Evolutionary conservation across 2,888 invertebrate species (phyloP).

Genomic region (Microdon myrmicae): DNA sequence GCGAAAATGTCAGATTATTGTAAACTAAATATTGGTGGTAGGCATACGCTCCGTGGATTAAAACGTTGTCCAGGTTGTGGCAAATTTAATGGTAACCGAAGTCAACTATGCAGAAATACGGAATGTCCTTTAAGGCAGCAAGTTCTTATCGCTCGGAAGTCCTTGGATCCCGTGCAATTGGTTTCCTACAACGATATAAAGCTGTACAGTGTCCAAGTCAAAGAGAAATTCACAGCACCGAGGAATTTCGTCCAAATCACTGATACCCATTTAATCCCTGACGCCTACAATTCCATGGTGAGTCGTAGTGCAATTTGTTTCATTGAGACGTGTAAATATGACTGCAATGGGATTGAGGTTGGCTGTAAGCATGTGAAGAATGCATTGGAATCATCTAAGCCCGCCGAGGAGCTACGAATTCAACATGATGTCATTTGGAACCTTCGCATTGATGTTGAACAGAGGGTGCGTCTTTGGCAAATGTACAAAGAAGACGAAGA

Average conservation of each 20-base stretch:
- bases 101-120: slow-evolving; percentile 63
- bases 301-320: slow-evolving; percentile 59
- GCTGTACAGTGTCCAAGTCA: slow-evolving; percentile 76
- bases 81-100: slow-evolving; percentile 79
- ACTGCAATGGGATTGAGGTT: slow-evolving; percentile 53
- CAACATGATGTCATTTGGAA: slow-evolving; percentile 60
- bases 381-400: slow-evolving; percentile 48
- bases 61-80: slow-evolving; percentile 81
- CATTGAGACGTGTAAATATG: slow-evolving; percentile 60
- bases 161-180: slow-evolving; percentile 66
- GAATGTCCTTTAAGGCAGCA: slow-evolving; percentile 59
- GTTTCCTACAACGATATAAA: slow-evolving; percentile 72
- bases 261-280: slow-evolving; percentile 63
- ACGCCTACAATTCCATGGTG: slow-evolving; percentile 61
- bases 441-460: slow-evolving; percentile 59
- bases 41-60: slow-evolving; percentile 70
- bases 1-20: slow-evolving; percentile 30
- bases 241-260: slow-evolving; percentile 78
- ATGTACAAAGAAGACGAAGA: slow-evolving; percentile 58
- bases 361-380: slow-evolving; percentile 62
- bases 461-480: slow-evolving; percentile 61
- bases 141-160: slow-evolving; percentile 52
- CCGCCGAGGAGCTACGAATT: slow-evolving; percentile 58
- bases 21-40: slow-evolving; percentile 24
- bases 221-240: slow-evolving; percentile 76